Evolutionary conservation across 2,113 vertebrate genomes (phyloP).

Genomic region (Tichodroma muraria): DNA sequence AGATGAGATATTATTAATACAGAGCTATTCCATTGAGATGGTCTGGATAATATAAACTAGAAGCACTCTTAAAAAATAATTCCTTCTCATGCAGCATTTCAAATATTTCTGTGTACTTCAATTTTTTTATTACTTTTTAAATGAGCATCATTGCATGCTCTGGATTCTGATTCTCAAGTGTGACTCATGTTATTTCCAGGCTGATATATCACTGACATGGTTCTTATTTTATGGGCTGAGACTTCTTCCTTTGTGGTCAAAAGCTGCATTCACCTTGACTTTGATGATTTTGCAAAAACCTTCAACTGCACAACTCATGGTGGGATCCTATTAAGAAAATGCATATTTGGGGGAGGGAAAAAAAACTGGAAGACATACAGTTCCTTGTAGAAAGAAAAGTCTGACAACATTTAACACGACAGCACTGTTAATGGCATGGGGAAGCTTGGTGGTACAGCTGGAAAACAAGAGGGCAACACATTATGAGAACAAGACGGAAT

Average conservation of each 20-base stretch:
- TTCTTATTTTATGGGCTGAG: background rate
- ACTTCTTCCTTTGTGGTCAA: background rate
- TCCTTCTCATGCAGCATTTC: background rate
- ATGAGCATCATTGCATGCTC: background rate
- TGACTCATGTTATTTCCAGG: background rate
- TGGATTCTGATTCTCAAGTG: background rate
- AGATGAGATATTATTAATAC: constrained; percentile 56
- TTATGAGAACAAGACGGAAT: background rate
- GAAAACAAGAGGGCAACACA: background rate
- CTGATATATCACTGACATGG: background rate
- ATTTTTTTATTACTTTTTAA: background rate
- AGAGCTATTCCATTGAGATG: constrained; percentile 19
- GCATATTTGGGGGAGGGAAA: background rate
- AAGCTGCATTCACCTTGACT: background rate
- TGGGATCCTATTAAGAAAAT: background rate
- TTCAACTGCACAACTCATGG: fast-evolving
- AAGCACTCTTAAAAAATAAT: background rate
- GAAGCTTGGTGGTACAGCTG: background rate
- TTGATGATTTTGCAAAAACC: background rate
- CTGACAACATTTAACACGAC: background rate
- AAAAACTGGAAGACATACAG: background rate
- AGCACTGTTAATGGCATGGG: background rate
- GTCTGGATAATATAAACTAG: constrained; percentile 13
- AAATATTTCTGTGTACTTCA: background rate
- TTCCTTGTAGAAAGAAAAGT: background rate